Evolutionary conservation across 2,797 vertebrate genomes (phyloP), one percentile per base, ranked within the genome.

Genomic region (Lates japonicus): DNA sequence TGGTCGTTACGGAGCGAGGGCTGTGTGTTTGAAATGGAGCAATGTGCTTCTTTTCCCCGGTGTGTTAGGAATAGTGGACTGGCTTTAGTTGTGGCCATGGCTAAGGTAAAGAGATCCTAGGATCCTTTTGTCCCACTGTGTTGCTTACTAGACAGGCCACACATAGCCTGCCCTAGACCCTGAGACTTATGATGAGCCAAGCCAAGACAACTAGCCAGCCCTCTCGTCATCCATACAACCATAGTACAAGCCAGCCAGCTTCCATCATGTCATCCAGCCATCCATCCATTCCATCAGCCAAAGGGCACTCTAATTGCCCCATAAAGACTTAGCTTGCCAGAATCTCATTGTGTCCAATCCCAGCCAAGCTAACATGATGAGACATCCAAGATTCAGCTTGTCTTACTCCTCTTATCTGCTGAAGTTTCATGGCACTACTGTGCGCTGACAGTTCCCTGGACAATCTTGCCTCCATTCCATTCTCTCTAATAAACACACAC

Each of bases 181-280:
- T 13, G 37, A 83, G 70, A 81, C 17, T 14, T 49, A 22, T 63
- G 59, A 82, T 65, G 62, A 85, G 62, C 80, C 76, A 54, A 73
- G 81, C 83, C 82, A 74, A 67, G 59, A 57, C 71, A 58, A 57
- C 79, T 35, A 59, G 80, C 87, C 89, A 90, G 77, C 55, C 55
- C 67, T 85, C 67, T 79, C 75, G 69, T 90, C 88, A 92, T 88
- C 69, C 70, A 39, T 70, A 80, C 85, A 74, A 76, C 57, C 60
- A 41, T 25, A 66, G 44, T 22, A 73, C 74, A 58, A 84, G 41
- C 76, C 79, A 63, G 78, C 82, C 69, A 84, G 86, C 86, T 88
- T 87, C 82, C 88, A 88, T 88, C 84, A 78, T 85, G 73, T 90
- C 85, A 88, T 87, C 85, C 79, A 86, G 58, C 77, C 82, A 81